Percentiles rank a stretch among this genome's conserved stretches.
phyloP scores from a whole-genome alignment of 1,140 invertebrate species.

The Ceratina calcarata region DNA sequence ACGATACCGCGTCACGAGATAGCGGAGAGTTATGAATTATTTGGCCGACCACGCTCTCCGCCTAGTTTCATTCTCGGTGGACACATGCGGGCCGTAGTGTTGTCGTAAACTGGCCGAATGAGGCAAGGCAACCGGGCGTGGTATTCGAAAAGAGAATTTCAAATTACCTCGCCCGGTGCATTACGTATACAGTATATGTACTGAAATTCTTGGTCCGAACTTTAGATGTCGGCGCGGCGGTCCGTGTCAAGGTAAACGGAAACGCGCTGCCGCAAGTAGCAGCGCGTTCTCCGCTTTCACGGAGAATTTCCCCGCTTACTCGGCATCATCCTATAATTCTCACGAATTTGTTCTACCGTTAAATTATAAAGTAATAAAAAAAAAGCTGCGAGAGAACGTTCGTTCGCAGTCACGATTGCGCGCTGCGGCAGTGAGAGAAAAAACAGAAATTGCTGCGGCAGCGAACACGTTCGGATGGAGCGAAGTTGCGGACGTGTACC shows the following conservation, averaged over 20 bases:
- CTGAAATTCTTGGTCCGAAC: conserved; percentile 14
- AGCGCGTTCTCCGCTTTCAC: not conserved
- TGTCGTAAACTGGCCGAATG: conserved; percentile 35
- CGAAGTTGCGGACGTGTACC: no score
- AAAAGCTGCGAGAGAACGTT: no score
- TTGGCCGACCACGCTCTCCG: not conserved
- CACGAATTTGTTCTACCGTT: no score
- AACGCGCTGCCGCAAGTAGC: not conserved
- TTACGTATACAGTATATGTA: conserved; percentile 1
- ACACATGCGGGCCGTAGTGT: not conserved
- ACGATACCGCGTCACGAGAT: not conserved
- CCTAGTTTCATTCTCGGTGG: not conserved
- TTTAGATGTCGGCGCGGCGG: not conserved
- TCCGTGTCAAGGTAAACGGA: not conserved
- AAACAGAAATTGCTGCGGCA: no score
- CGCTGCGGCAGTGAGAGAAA: no score
- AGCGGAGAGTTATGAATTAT: conserved; percentile 16
- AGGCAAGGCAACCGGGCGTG: conserved; percentile 17
- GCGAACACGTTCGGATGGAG: no score
- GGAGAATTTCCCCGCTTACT: no score
- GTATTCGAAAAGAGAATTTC: conserved; percentile 33
- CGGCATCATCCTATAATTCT: no score
- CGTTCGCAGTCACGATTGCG: no score
- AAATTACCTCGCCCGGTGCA: conserved; percentile 10
- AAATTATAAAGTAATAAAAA: no score